Base-by-base conservation (phyloP, 2,113 vertebrate species). In the Etheostoma spectabile region DNA sequence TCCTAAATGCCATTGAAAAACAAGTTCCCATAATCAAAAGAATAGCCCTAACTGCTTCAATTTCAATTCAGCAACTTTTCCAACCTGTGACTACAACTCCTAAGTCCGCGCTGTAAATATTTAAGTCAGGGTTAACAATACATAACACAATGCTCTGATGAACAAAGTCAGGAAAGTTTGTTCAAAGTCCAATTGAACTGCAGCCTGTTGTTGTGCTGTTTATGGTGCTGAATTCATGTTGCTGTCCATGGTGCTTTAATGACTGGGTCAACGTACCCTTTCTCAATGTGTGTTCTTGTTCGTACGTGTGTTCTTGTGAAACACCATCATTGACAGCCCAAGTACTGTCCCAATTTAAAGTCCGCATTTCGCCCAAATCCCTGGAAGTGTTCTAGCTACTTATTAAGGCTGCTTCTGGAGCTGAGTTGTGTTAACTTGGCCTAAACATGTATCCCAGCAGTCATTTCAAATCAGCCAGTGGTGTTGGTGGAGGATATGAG, bases 21-120 rank as follows among this genome's bases (percentile, higher is more conserved):
- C 55, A 82, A 73, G 79, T 33, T 62, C 22, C 75, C 72, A 74
- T 83, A 24, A 84, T 82, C 59, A 82, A 83, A 83, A 69, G 18
- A 78, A 71, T 14, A 53, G 27, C 35, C 19, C 64, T 1, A 59
- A 73, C 18, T 42, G 48, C 42, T 57, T 74, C 49, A 60, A 42
- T 75, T 63, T 45, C 22, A 64, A 22, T 22, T 75, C 24, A 66
- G 63, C 42, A 30, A 68, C 22, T 56, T 56, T 72, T 4, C 35
- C 1, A 10, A 68, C 49, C 51, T 42, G 8, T 46, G 30, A 45
- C 18, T 35, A 15, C 53, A 63, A 33, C 30, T 52, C 4, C 8
- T 1, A 14, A 30, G 45, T 45, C 55, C 33, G 27, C 18, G 27
- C 42, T 57, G 30, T 62, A 57, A 65, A 74, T 79, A 67, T 68